Evolutionary conservation across 1,140 invertebrate genomes (phyloP).

Genomic region (Dufourea novaeangliae): DNA sequence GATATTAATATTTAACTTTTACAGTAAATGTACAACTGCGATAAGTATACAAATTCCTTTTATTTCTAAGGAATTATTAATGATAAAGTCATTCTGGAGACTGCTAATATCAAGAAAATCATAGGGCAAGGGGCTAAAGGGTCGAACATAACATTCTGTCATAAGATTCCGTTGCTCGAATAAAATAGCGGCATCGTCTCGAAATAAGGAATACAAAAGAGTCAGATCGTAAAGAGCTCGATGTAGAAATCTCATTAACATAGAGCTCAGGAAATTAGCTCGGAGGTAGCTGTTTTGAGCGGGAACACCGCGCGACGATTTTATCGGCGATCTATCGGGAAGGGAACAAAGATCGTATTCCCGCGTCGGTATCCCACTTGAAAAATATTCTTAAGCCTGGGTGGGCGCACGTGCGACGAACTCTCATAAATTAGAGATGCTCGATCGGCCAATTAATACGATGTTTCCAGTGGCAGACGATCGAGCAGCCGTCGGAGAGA

Average conservation of each 20-base stretch:
- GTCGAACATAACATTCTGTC: too few relatives aligned
- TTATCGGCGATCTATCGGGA: conserved; percentile 16
- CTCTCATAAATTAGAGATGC: conserved; percentile 65
- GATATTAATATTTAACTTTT: too few relatives aligned
- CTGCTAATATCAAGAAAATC: too few relatives aligned
- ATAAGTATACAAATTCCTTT: too few relatives aligned
- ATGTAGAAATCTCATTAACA: conserved; percentile 8
- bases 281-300: not conserved
- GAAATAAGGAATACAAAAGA: not conserved
- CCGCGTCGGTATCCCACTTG: conserved; percentile 25
- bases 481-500: conserved; percentile 20
- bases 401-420: conserved; percentile 50
- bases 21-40: too few relatives aligned
- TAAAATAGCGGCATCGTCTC: not conserved
- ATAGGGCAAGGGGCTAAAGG: too few relatives aligned
- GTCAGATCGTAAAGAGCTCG: too few relatives aligned
- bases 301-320: conserved; percentile 31
- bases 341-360: conserved; percentile 32
- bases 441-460: conserved; percentile 70
- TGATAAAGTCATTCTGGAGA: too few relatives aligned
- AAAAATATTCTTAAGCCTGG: conserved; percentile 48
- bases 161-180: not conserved
- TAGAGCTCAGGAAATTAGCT: conserved; percentile 4
- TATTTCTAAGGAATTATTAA: too few relatives aligned
- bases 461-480: conserved; percentile 64